Evolutionary conservation across 2,113 vertebrate species (phyloP).

Genomic region (Myrmecobius fasciatus): DNA sequence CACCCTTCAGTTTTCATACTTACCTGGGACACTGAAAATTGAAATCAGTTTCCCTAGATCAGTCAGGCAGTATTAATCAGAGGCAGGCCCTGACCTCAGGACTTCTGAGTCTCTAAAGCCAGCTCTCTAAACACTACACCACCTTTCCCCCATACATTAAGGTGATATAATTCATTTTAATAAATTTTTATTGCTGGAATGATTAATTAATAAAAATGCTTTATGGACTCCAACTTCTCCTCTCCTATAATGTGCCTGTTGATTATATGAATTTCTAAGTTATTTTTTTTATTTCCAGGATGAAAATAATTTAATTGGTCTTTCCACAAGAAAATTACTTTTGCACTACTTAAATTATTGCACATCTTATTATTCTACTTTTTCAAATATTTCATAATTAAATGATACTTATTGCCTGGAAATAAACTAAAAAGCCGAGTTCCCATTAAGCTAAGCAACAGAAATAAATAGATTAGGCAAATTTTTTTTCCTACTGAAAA

Average conservation of each 20-base stretch:
- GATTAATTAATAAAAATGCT: background rate
- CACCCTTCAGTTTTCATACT: background rate
- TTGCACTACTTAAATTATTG: background rate
- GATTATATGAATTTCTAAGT: background rate
- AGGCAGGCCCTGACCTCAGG: background rate
- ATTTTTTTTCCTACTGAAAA: background rate
- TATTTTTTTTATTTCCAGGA: background rate
- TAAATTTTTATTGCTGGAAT: background rate
- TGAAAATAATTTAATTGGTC: background rate
- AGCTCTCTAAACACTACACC: background rate
- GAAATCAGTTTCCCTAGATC: background rate
- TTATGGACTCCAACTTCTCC: background rate
- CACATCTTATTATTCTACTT: background rate
- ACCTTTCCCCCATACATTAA: background rate
- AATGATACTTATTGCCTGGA: background rate
- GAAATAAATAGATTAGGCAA: background rate
- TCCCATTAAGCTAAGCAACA: background rate
- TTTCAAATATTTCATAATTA: background rate
- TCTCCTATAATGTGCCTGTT: background rate
- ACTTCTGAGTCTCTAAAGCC: background rate
- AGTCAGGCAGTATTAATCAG: background rate
- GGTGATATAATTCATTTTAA: background rate
- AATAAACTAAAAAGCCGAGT: background rate
- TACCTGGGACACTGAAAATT: background rate
- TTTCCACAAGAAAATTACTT: conserved; percentile 3